Evolutionary conservation across 53 echinoderm and acorn worm genomes (phyloP).

Genomic region (Astropecten irregularis): DNA sequence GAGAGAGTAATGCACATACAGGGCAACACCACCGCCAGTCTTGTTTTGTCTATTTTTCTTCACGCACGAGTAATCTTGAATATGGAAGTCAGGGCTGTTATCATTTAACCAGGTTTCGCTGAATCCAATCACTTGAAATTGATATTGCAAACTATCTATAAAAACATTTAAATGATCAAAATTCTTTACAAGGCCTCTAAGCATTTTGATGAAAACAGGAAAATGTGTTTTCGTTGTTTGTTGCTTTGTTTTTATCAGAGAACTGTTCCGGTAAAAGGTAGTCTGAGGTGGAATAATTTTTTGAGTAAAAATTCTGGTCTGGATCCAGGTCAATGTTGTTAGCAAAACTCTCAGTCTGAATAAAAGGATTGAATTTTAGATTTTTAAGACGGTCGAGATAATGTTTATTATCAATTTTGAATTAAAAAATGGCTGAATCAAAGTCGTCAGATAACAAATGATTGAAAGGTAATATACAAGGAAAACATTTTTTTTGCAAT

Average conservation of each 20-base stretch:
- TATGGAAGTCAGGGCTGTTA: not conserved
- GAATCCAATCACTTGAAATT: not conserved
- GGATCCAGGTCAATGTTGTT: not conserved
- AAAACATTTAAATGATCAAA: not conserved
- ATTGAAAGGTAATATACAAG: not conserved
- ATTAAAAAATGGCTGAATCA: not conserved
- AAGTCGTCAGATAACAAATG: not conserved
- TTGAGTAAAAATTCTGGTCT: not conserved
- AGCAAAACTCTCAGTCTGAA: not conserved
- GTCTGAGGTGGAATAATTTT: not conserved
- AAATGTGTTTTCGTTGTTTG: not conserved
- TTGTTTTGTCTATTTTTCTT: conserved; percentile 6
- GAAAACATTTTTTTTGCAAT: not conserved
- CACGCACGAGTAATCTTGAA: not conserved
- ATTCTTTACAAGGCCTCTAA: not conserved
- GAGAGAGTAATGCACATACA: not conserved
- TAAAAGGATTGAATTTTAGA: not conserved
- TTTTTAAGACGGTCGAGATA: no score
- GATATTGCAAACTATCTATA: not conserved
- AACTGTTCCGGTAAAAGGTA: no score
- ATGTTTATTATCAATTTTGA: not conserved
- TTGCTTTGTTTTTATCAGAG: not conserved
- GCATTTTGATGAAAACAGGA: not conserved
- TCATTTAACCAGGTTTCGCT: conserved; percentile 17
- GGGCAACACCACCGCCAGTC: not conserved